These are phyloP conservation scores for Tipula lateralis DNA, from an alignment of 2,888 invertebrate genomes.

Conservation along the genomic window DNA sequence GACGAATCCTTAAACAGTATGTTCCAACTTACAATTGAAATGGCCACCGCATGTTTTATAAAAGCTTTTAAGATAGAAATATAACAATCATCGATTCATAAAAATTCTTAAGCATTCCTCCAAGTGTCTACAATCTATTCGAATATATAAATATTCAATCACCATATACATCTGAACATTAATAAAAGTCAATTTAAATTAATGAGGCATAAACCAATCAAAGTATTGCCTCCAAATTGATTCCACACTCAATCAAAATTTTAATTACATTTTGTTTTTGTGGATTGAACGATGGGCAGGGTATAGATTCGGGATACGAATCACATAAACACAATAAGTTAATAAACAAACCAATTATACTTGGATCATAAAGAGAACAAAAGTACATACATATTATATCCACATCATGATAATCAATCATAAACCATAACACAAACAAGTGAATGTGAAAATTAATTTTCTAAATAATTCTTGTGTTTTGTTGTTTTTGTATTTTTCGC, in stretches of 20 bases:
- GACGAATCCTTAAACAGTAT: too few species aligned
- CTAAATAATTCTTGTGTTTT: neutral
- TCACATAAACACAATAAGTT: neutral
- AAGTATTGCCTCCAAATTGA: neutral
- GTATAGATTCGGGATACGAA: neutral
- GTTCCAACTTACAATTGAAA: too few species aligned
- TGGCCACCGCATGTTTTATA: too few species aligned
- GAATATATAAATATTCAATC: neutral
- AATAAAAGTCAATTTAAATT: neutral
- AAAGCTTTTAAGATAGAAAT: too few species aligned
- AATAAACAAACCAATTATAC: slow-evolving; percentile 19
- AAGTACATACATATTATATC: neutral
- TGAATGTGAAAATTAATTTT: slow-evolving; percentile 13
- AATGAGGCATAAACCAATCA: neutral
- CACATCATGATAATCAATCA: slow-evolving; percentile 6
- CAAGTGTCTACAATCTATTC: too few species aligned
- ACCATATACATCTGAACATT: neutral
- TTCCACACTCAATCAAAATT: neutral
- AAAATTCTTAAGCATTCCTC: too few species aligned
- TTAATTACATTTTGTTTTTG: neutral
- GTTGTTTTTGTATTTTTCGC: neutral
- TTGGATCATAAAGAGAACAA: neutral
- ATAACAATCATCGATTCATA: too few species aligned
- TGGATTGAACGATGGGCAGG: neutral
- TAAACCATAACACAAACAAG: neutral